These are phyloP conservation scores for Diaphora mendica DNA, from an alignment of 2,888 invertebrate species.

Conservation along the genomic window DNA sequence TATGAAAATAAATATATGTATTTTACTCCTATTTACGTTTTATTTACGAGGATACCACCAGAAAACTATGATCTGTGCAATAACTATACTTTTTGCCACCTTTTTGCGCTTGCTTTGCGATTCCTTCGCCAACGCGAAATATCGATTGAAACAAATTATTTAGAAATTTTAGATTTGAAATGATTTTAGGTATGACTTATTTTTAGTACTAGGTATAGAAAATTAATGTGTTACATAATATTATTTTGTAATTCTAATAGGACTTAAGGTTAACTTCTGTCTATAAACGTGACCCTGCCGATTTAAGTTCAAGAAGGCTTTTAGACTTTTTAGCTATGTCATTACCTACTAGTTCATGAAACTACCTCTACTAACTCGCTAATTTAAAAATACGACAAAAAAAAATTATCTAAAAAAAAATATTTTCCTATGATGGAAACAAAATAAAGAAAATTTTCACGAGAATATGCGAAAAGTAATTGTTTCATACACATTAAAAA, in stretches of 20 bases:
- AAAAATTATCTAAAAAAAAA: no score
- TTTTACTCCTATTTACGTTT: not conserved
- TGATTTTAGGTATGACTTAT: no score
- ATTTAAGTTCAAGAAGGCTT: not conserved
- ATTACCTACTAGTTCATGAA: no score
- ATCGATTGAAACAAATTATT: not conserved
- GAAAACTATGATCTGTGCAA: not conserved
- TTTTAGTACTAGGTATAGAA: no score
- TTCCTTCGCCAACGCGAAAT: not conserved
- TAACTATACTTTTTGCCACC: not conserved
- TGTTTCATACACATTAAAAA: no score
- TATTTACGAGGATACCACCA: no score
- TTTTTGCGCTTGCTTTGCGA: no score
- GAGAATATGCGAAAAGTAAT: not conserved
- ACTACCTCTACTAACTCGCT: not conserved
- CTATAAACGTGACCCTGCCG: no score
- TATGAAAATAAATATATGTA: not conserved
- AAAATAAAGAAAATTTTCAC: not conserved
- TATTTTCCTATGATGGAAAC: not conserved
- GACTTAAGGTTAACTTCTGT: no score
- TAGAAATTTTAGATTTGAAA: not conserved
- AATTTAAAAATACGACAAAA: not conserved
- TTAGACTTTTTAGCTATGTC: no score
- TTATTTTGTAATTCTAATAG: no score
- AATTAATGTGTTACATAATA: no score